Percentiles rank a stretch among this genome's conserved stretches.
phyloP scores from a whole-genome alignment of 2,888 invertebrate genomes.

The Perizoma flavofasciatum region DNA sequence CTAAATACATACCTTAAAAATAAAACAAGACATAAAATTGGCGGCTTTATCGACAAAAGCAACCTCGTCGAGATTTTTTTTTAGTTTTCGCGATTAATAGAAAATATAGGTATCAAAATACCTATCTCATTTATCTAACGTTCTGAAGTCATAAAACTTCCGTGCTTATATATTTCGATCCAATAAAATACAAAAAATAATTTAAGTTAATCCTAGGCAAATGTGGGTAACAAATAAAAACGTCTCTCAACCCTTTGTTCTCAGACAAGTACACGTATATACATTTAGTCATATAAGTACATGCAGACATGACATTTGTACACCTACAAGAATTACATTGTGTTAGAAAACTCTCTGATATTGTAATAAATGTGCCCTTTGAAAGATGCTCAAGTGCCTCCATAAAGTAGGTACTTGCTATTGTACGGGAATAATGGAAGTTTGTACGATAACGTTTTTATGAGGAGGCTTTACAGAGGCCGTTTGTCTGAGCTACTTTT shows the following conservation, averaged over 20 bases:
- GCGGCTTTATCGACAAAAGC: no score
- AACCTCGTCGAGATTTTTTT: no score
- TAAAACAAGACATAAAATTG: no score
- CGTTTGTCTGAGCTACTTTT: constrained; percentile 25
- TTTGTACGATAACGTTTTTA: constrained; percentile 32
- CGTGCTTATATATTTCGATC: not conserved
- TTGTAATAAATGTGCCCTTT: constrained; percentile 27
- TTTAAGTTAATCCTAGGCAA: constrained; percentile 14
- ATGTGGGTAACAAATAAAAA: constrained; percentile 22
- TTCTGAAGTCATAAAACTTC: no score
- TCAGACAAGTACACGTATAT: not conserved
- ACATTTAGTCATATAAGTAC: not conserved
- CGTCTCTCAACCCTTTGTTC: constrained; percentile 19
- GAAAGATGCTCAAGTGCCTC: constrained; percentile 24
- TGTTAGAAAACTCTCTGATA: constrained; percentile 26
- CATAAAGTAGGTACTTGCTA: constrained; percentile 23
- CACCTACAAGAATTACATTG: constrained; percentile 17
- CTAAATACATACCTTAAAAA: no score
- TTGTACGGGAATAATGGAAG: constrained; percentile 27
- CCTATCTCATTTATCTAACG: no score
- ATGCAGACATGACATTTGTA: not conserved
- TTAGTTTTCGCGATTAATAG: no score
- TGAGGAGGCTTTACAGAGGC: constrained; percentile 23
- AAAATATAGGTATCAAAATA: no score
- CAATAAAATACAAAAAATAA: constrained; percentile 28